A percentile compares a stretch with the other conserved stretches of the same genome.
Evolutionary conservation across 30 jellyfish, hydroid and myxozoan species (phyloP).

Genomic region (Pelagia noctiluca): DNA sequence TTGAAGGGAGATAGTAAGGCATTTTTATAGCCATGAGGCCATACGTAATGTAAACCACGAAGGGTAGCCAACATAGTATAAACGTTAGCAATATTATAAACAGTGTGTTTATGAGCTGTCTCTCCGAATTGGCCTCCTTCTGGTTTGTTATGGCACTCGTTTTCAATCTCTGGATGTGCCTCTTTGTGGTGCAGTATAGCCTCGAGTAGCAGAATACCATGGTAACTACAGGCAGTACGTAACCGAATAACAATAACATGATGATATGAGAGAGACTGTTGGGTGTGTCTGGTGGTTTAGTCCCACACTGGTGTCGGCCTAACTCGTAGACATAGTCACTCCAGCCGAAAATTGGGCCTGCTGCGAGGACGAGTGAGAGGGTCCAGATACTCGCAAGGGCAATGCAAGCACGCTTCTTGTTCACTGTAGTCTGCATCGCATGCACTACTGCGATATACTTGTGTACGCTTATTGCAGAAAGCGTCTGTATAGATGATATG

Average conservation of each 20-base stretch:
- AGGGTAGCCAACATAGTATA: slow-evolving; percentile 77
- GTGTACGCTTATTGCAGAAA: slow-evolving; percentile 63
- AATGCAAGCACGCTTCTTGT: slow-evolving; percentile 43
- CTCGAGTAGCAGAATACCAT: slow-evolving; percentile 67
- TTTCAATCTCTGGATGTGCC: slow-evolving; percentile 53
- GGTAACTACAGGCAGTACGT: slow-evolving; percentile 52
- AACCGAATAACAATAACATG: slow-evolving; percentile 64
- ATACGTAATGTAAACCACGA: slow-evolving; percentile 50
- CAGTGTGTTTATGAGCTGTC: slow-evolving; percentile 62
- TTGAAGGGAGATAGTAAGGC: slow-evolving; percentile 59
- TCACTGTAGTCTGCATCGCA: slow-evolving; percentile 52
- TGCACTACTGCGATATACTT: slow-evolving; percentile 61
- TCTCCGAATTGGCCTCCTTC: slow-evolving; percentile 18
- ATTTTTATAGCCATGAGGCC: slow-evolving; percentile 41
- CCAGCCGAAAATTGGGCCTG: slow-evolving; percentile 87
- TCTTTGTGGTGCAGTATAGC: slow-evolving; percentile 51
- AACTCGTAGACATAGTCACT: slow-evolving; percentile 49
- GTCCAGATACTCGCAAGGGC: slow-evolving; percentile 63
- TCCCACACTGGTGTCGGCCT: slow-evolving; percentile 81
- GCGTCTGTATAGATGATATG: slow-evolving; percentile 57
- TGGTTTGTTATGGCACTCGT: slow-evolving; percentile 47
- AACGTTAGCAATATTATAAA: slow-evolving; percentile 48
- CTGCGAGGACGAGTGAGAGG: slow-evolving; percentile 56
- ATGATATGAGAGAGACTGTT: slow-evolving; percentile 12
- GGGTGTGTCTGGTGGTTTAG: slow-evolving; percentile 32